Evolutionary conservation across 2,797 vertebrate genomes (phyloP).

Genomic region (Manis crassicaudata): DNA sequence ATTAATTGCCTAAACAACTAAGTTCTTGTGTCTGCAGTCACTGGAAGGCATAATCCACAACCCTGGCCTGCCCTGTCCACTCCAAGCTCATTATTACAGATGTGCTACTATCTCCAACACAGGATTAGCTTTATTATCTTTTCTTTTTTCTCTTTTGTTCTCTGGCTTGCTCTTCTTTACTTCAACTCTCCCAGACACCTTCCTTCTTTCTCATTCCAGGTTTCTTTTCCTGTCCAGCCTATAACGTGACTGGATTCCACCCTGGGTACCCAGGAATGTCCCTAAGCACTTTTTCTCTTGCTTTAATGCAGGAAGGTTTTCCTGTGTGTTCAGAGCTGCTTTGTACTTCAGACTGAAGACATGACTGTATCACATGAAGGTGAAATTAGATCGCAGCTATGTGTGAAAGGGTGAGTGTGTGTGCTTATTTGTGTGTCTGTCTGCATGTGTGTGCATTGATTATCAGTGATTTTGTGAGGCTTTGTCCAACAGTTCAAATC

Average conservation of each 20-base stretch:
- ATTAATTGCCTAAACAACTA: not conserved
- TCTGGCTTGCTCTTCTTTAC: not conserved
- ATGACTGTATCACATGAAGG: not conserved
- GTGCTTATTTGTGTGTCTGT: not conserved
- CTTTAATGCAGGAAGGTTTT: constrained; percentile 11
- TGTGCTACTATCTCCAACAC: not conserved
- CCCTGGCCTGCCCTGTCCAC: not conserved
- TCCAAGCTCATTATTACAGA: not conserved
- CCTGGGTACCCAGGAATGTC: not conserved
- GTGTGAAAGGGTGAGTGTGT: not conserved
- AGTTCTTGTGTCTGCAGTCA: not conserved
- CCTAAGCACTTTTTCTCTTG: not conserved
- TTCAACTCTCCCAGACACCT: not conserved
- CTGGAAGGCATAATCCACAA: not conserved
- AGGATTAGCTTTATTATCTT: not conserved
- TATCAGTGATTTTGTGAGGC: not conserved
- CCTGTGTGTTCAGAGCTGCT: constrained; percentile 21
- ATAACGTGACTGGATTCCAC: not conserved
- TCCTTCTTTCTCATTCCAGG: not conserved
- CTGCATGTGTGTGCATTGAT: not conserved
- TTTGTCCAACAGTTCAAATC: constrained; percentile 2
- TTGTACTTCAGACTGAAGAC: not conserved
- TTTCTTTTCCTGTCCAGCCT: not conserved
- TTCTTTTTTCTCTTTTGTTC: not conserved
- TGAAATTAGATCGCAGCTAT: not conserved